These are phyloP conservation scores for Mamestra configurata DNA, from an alignment of 1,140 invertebrate genomes.

Conservation along the genomic window DNA sequence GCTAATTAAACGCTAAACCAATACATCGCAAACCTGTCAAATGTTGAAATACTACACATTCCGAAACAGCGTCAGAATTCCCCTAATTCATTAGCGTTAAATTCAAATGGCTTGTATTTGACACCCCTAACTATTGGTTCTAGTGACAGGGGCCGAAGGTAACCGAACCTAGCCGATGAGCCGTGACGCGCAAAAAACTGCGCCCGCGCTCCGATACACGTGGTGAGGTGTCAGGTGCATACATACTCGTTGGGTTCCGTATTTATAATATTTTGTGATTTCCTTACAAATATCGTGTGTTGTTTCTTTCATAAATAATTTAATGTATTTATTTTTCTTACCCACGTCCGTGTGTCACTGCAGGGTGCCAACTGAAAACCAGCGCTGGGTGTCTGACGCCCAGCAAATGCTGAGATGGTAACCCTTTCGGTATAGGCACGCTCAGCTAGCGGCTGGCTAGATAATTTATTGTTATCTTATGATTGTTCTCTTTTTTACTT, in stretches of 20 bases:
- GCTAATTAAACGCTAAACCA: conserved; percentile 23
- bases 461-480: too few species aligned
- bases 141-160: background rate
- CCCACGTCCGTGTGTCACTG: too few species aligned
- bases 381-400: too few species aligned
- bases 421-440: too few species aligned
- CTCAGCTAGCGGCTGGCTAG: too few species aligned
- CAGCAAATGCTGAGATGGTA: too few species aligned
- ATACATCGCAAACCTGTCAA: conserved; percentile 31
- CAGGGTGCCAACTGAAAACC: too few species aligned
- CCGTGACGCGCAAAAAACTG: conserved; percentile 45
- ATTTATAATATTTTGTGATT: background rate
- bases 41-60: conserved; percentile 11
- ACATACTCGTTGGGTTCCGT: conserved; percentile 16
- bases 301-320: too few species aligned
- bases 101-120: conserved; percentile 64
- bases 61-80: conserved; percentile 60
- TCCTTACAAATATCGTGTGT: background rate
- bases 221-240: conserved; percentile 39
- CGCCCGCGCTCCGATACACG: conserved; percentile 40
- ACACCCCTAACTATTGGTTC: conserved; percentile 49
- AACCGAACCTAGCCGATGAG: conserved; percentile 5
- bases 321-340: too few species aligned
- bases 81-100: conserved; percentile 79
- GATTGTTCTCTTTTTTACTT: too few species aligned